Evolutionary conservation across 2,797 vertebrate genomes (phyloP).

Genomic region (Amazona ochrocephala): DNA sequence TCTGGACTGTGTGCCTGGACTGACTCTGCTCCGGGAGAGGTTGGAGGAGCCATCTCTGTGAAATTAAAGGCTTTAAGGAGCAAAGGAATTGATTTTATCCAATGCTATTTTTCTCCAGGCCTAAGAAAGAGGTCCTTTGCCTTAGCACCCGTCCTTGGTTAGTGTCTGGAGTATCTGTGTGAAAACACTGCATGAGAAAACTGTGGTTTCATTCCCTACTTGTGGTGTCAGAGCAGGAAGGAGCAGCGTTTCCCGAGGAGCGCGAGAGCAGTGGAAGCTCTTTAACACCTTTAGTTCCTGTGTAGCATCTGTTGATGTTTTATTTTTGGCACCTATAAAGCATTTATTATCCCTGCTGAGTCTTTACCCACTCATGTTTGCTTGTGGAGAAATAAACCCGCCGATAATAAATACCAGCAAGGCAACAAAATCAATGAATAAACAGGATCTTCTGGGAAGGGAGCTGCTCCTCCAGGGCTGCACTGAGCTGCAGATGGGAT

Average conservation of each 20-base stretch:
- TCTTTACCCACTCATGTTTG: not conserved
- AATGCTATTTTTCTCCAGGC: not conserved
- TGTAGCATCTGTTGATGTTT: not conserved
- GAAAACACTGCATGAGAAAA: not conserved
- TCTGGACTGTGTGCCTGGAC: not conserved
- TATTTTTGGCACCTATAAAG: not conserved
- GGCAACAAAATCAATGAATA: not conserved
- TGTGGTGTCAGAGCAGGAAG: not conserved
- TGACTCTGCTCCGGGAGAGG: not conserved
- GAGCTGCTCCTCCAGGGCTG: not conserved
- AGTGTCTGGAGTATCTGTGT: not conserved
- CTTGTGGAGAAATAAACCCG: not conserved
- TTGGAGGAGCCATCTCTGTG: not conserved
- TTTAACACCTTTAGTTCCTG: not conserved
- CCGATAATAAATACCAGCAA: not conserved
- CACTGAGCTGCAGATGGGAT: not conserved
- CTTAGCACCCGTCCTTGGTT: not conserved
- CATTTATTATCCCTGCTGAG: conserved; percentile 1
- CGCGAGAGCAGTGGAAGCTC: not conserved
- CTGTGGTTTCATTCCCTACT: not conserved
- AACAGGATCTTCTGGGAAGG: not conserved
- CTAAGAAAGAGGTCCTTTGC: not conserved
- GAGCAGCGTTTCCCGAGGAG: not conserved
- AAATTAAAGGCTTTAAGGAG: not conserved
- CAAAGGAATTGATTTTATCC: not conserved